Evolutionary conservation across 1,140 invertebrate species (phyloP), one percentile per base, ranked within the genome.

Genomic region (Calliphora vicina): DNA sequence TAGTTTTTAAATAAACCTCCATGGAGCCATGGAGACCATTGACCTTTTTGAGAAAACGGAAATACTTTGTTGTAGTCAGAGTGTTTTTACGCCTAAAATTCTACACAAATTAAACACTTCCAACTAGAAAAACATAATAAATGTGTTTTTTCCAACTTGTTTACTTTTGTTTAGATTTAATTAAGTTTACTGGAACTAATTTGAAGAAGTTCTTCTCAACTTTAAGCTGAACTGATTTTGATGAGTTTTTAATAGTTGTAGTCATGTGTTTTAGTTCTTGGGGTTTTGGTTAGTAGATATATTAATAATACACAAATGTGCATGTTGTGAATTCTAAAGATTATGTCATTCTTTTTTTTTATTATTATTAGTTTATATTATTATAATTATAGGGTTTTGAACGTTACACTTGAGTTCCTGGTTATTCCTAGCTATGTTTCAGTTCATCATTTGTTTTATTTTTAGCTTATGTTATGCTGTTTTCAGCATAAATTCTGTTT

Each of bases 41-140:
- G 61, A 67, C 20, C 61, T 67, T 67, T 67, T 67, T 67, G n/a
- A 23, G 61, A 67, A 67, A 67, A 67, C 61, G 61, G 61, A 67
- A 67, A 67, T 67, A 67, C 61, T 67, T 67, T 67, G 61, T 67
- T 67, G 1, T 67, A 67, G n/a, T 67, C 61, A 67, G n/a, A 67
- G n/a, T 23, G n/a, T 67, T 67, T 67, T 67, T 67, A 67, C 61
- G 61, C 61, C 2, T 67, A 20, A 23, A 25, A 25, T 5, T 50
- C 4, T 4, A 50, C 4, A 50, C 45, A 15, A 50, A 17, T 15
- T 6, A 45, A 35, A 35, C 5, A 35, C 35, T 8, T 35, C 10
- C 35, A 35, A 35, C 6, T 35, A 6, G 35, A 35, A 35, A 35
- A 35, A 35, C 10, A 35, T 35, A 35, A 35, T 35, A 35, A 35